phyloP scores from a whole-genome alignment of 2,113 vertebrate species.

The Vireo altiloquus region DNA sequence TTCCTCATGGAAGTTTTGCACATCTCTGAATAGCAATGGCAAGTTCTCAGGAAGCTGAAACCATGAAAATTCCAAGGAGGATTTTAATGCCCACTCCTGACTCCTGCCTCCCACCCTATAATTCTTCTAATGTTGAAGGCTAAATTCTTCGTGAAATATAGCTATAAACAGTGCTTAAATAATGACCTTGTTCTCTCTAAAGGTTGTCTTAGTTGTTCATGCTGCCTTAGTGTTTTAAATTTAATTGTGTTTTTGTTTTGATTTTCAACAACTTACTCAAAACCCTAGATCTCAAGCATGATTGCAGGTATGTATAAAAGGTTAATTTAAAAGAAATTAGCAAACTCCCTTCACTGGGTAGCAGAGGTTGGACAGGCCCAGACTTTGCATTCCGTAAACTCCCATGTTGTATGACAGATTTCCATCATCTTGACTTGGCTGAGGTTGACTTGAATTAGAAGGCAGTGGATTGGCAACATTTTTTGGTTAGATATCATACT shows the following conservation, averaged over 20 bases:
- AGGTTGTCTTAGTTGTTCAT: background rate
- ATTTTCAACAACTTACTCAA: background rate
- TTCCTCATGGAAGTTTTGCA: background rate
- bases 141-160: background rate
- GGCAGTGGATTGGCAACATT: background rate
- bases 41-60: background rate
- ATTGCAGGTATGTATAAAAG: background rate
- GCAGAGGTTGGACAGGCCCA: background rate
- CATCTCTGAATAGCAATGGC: background rate
- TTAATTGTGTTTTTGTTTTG: background rate
- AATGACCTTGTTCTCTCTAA: background rate
- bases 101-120: accelerated
- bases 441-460: background rate
- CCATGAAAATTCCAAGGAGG: background rate
- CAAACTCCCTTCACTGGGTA: background rate
- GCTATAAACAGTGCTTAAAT: background rate
- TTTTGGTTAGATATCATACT: background rate
- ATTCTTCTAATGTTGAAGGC: background rate
- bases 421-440: background rate
- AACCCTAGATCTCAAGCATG: accelerated
- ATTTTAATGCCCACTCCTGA: background rate
- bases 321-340: background rate
- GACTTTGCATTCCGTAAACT: background rate
- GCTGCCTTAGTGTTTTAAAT: background rate
- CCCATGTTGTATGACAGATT: background rate